Percentiles rank a stretch among this genome's conserved stretches.
phyloP scores from a whole-genome alignment of 2,797 vertebrate species.

The Falco berigora region DNA sequence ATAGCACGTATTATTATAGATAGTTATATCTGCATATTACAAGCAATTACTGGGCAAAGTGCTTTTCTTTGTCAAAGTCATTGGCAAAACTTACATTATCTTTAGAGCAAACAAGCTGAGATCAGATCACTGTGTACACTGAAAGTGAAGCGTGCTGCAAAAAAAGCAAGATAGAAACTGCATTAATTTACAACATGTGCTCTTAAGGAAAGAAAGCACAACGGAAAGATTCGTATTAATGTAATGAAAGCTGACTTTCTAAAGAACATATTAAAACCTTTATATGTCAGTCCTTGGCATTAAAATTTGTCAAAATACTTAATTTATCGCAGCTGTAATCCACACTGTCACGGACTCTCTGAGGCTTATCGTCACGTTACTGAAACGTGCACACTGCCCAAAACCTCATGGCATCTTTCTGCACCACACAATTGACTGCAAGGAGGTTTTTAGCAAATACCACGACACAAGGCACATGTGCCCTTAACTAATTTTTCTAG shows the following conservation, averaged over 20 bases:
- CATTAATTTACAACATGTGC: not conserved
- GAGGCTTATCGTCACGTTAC: not conserved
- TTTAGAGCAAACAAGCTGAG: constrained; percentile 2
- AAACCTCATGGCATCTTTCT: not conserved
- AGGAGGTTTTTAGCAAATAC: not conserved
- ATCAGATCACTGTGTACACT: not conserved
- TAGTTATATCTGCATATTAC: constrained; percentile 29
- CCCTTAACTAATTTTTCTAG: not conserved
- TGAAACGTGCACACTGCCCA: not conserved
- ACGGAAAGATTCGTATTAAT: not conserved
- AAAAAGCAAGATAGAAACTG: not conserved
- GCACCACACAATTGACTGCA: not conserved
- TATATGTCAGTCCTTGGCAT: not conserved
- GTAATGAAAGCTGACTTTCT: constrained; percentile 11
- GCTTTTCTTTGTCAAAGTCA: constrained; percentile 40
- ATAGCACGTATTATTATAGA: not conserved
- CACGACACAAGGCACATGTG: not conserved
- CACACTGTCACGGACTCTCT: not conserved
- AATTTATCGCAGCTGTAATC: constrained; percentile 17
- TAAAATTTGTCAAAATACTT: constrained; percentile 17
- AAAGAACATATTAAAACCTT: not conserved
- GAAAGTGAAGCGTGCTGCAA: not conserved
- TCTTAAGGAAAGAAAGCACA: not conserved
- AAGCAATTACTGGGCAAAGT: constrained; percentile 39
- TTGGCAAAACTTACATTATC: constrained; percentile 20